Evolutionary conservation across 92 coral and sea anemone species (phyloP), one percentile per base, ranked within the genome.

Genomic region (Actinernus sp.): DNA sequence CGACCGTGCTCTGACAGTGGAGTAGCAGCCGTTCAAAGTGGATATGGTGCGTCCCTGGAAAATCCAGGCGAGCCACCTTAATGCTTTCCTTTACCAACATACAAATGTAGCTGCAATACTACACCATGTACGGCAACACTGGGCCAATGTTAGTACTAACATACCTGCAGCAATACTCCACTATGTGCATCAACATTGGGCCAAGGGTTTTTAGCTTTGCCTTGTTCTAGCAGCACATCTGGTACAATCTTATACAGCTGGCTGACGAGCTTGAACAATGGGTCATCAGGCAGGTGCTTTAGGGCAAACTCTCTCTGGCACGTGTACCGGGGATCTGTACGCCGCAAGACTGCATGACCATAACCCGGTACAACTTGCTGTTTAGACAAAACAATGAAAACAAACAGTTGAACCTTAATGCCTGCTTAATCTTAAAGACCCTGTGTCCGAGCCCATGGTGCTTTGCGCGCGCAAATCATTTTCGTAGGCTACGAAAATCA

Each of bases 131-230:
- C 43, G n/a, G 8, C 43, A 8, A 49, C 17, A 49, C 23, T 19
- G 17, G 26, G 41, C 4, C 44, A 24, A 21, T 6, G 0, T n/a
- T n/a, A n/a, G n/a, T n/a, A n/a, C n/a, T n/a, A 29, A 52, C 55
- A 19, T 46, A 93, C 98, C 93, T 88, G 92, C 22, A 90, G 71
- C 9, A 94, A 84, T 19, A 94, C 98, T 16, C 98, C 98, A 76
- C 98, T 94, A 56, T 94, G 98, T 13, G 98, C 98, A 56, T 94
- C 98, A 22, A 94, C 98, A 80, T 94, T 94, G 4, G 98, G 98
- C 98, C 98, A 94, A 19, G 98, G 98, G 66, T 94, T 94, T 79
- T 94, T 94, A 21, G 98, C 98, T 73, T 91, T 94, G 78, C 98
- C 98, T 51, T 91, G 97, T 39, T 94, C 95, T 26, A 94, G 82